Percentiles rank a stretch among this genome's conserved stretches.
Conservation (phyloP, 2,113 vertebrate species). For the Pteronura brasiliensis region DNA sequence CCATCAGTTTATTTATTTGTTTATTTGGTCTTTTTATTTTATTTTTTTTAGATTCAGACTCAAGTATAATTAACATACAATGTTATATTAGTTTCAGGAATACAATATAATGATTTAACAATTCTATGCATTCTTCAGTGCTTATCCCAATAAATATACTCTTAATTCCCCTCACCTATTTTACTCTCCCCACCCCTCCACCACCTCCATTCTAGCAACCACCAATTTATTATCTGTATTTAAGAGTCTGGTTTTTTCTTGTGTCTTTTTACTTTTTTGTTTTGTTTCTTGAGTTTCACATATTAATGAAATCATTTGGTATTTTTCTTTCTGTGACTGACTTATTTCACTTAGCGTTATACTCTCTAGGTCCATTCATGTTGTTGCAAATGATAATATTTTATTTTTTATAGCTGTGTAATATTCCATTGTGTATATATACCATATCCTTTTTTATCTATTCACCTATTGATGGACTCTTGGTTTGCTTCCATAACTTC, state of each 20-base stretch:
- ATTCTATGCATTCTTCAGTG: neutral
- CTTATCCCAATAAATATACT: neutral
- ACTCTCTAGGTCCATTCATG: neutral
- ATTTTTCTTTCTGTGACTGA: neutral
- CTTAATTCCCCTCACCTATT: neutral
- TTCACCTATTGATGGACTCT: neutral
- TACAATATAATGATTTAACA: neutral
- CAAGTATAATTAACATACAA: neutral
- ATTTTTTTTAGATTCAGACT: neutral
- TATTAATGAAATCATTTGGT: neutral
- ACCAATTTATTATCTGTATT: neutral
- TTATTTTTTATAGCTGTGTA: neutral
- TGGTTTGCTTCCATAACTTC: neutral
- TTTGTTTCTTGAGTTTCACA: neutral
- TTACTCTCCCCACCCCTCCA: neutral
- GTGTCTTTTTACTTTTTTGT: neutral
- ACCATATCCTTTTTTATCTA: neutral
- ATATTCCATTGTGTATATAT: neutral
- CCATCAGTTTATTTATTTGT: neutral
- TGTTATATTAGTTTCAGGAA: neutral
- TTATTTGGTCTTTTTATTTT: neutral
- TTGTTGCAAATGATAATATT: neutral
- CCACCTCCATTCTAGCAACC: neutral
- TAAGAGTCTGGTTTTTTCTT: neutral
- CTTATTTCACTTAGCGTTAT: neutral